Conservation (phyloP, 2,888 invertebrate species). For the Heteromyza rotundicornis region DNA sequence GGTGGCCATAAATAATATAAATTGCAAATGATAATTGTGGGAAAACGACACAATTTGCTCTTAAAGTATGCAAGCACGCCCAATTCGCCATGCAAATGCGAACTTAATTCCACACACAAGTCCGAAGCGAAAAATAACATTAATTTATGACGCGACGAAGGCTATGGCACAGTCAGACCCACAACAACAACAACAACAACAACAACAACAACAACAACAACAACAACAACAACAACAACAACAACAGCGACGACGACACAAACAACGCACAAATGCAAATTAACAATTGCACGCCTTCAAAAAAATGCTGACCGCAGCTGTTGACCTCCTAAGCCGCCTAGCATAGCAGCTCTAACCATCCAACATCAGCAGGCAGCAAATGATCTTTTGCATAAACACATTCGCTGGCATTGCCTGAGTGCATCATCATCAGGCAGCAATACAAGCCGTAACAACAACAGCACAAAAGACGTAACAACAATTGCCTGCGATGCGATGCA, state of each 20-base stretch:
- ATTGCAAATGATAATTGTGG: no score
- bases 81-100: background rate
- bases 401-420: no score
- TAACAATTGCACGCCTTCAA: background rate
- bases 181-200: background rate
- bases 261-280: background rate
- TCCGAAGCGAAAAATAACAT: background rate
- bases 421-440: no score
- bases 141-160: background rate
- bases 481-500: no score
- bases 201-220: background rate
- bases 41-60: background rate
- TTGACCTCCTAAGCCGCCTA: conserved; percentile 1
- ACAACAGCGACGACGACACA: background rate
- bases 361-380: no score
- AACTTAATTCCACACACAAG: background rate
- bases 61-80: background rate
- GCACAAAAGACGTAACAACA: no score
- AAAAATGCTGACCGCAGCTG: conserved; percentile 2
- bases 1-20: no score
- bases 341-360: no score
- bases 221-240: background rate
- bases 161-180: background rate
- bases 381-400: no score
- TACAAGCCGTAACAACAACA: no score